Percentiles rank a stretch among this genome's conserved stretches.
Evolutionary conservation across 2,113 vertebrate species (phyloP).

Genomic region (Pseudopipra pipra): DNA sequence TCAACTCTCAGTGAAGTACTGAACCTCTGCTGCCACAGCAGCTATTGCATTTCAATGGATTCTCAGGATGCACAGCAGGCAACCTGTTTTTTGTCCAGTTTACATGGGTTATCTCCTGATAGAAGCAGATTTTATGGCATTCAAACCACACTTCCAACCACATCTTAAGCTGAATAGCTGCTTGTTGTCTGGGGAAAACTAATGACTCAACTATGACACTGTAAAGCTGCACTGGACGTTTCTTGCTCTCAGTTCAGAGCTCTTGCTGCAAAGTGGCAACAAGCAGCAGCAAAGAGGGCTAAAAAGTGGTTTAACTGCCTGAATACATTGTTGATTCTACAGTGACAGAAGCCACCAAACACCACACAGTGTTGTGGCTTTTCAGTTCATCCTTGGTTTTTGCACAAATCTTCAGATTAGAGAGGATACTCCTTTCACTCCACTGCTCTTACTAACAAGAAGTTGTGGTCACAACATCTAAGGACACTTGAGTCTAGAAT

Average conservation of each 20-base stretch:
- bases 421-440: not conserved
- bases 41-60: not conserved
- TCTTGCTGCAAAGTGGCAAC: not conserved
- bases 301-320: not conserved
- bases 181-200: not conserved
- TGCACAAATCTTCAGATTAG: not conserved
- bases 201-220: accelerated
- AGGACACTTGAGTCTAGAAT: not conserved
- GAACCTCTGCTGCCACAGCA: not conserved
- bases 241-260: not conserved
- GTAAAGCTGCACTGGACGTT: not conserved
- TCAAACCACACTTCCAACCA: not conserved
- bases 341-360: not conserved
- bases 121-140: not conserved
- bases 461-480: no score
- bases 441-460: not conserved
- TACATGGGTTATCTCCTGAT: not conserved
- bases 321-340: not conserved
- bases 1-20: not conserved
- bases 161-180: not conserved
- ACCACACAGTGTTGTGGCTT: not conserved
- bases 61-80: not conserved
- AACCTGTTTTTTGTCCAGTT: not conserved
- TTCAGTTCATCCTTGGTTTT: not conserved
- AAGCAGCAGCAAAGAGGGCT: not conserved